Evolutionary conservation across 2,888 invertebrate species (phyloP).

Genomic region (Andrena hattorfiana): DNA sequence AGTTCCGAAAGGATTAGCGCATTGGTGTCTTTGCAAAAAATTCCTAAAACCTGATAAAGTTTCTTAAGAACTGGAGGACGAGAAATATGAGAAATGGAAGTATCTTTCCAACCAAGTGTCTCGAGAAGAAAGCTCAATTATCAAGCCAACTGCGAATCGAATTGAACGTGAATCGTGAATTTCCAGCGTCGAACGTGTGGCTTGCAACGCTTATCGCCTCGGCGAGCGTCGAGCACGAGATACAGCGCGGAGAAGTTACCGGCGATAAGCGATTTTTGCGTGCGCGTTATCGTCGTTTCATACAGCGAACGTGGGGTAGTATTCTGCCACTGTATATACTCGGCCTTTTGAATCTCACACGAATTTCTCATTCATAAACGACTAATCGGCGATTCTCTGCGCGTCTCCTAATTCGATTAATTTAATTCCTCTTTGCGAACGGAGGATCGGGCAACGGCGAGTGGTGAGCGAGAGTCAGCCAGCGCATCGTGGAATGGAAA

Average conservation of each 20-base stretch:
- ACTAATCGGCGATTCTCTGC: background rate
- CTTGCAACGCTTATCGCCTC: slow-evolving; percentile 19
- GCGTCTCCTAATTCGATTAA: background rate
- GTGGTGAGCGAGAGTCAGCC: background rate
- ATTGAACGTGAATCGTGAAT: background rate
- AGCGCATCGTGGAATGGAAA: slow-evolving; percentile 35
- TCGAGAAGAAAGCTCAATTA: background rate
- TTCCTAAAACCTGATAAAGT: too few relatives aligned
- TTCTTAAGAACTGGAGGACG: too few relatives aligned
- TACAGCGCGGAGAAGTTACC: slow-evolving; percentile 17
- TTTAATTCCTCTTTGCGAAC: background rate
- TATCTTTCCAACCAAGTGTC: background rate
- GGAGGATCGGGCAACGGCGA: background rate
- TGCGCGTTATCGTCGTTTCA: slow-evolving; percentile 16
- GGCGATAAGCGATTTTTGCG: slow-evolving; percentile 38
- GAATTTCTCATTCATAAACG: background rate
- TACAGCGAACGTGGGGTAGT: background rate
- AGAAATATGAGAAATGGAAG: too few relatives aligned
- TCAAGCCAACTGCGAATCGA: background rate
- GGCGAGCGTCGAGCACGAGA: slow-evolving; percentile 23
- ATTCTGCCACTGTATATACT: background rate
- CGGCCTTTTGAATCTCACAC: background rate
- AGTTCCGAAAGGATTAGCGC: too few relatives aligned
- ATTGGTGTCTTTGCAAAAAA: too few relatives aligned
- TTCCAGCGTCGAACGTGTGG: background rate